These are phyloP conservation scores for Chionis minor DNA, from an alignment of 2,113 vertebrate species.

Conservation along the genomic window DNA sequence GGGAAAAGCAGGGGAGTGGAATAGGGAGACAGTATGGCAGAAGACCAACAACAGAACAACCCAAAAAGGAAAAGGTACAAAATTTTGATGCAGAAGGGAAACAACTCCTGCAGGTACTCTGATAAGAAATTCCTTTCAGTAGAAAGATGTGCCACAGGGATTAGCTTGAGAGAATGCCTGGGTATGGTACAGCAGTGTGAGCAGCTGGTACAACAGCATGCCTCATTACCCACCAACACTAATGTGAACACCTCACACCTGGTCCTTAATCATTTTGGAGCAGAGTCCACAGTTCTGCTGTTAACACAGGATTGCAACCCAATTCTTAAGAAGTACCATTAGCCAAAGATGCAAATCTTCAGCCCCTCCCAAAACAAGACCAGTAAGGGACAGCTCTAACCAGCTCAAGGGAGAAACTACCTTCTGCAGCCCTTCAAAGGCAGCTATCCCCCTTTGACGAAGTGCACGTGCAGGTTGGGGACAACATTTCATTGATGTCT, in stretches of 20 bases:
- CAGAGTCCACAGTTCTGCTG: background rate
- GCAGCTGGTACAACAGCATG: background rate
- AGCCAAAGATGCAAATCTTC: background rate
- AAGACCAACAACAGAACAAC: background rate
- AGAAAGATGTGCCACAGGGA: background rate
- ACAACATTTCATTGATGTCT: background rate
- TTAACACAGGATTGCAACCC: background rate
- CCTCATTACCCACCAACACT: background rate
- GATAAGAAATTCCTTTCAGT: background rate
- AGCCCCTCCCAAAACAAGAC: background rate
- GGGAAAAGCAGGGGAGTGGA: background rate
- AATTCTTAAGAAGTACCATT: background rate
- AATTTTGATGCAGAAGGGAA: background rate
- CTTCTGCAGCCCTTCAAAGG: background rate
- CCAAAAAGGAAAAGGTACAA: background rate
- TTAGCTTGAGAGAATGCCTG: background rate
- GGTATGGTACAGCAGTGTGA: background rate
- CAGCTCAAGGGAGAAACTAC: background rate
- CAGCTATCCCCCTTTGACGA: background rate
- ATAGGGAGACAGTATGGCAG: background rate
- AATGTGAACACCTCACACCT: background rate
- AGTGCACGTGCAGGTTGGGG: rapidly evolving
- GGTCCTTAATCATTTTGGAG: background rate
- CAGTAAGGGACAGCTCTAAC: background rate
- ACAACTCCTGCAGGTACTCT: background rate